Evolutionary conservation across 2,888 invertebrate genomes (phyloP).

Genomic region (Leptinotarsa tumamoca): DNA sequence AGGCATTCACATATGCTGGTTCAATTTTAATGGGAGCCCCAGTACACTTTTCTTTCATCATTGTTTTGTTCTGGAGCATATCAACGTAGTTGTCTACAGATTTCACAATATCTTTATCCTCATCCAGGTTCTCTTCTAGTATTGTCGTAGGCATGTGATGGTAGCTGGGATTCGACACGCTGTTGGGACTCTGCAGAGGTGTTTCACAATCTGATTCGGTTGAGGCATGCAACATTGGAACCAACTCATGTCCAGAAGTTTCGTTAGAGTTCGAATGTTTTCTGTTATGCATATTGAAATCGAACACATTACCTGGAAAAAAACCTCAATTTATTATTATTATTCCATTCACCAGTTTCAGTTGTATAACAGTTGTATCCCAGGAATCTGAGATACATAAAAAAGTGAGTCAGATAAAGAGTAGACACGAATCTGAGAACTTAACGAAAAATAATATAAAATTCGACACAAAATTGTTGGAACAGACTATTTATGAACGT

Average conservation of each 20-base stretch:
- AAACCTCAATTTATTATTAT: background rate
- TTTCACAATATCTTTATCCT: conserved; percentile 55
- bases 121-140: conserved; percentile 40
- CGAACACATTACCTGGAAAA: conserved; percentile 47
- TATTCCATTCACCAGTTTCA: no score
- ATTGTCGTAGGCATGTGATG: conserved; percentile 57
- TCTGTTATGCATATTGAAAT: conserved; percentile 66
- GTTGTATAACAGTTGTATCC: no score
- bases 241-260: conserved; percentile 65
- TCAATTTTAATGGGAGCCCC: conserved; percentile 50
- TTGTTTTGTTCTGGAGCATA: conserved; percentile 68
- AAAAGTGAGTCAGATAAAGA: no score
- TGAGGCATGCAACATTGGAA: conserved; percentile 70
- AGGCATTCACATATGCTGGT: conserved; percentile 60
- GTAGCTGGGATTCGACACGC: conserved; percentile 64
- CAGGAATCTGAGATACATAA: no score
- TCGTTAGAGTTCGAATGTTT: conserved; percentile 48
- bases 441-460: no score
- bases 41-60: conserved; percentile 55
- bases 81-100: conserved; percentile 69
- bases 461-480: no score
- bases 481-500: no score
- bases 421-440: no score
- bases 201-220: conserved; percentile 58
- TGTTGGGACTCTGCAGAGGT: conserved; percentile 47